A percentile compares a stretch with the other conserved stretches of the same genome.
These are phyloP conservation scores for Drosophila fungiperda DNA, from an alignment of 2,888 invertebrate species.

Conservation along the genomic window DNA sequence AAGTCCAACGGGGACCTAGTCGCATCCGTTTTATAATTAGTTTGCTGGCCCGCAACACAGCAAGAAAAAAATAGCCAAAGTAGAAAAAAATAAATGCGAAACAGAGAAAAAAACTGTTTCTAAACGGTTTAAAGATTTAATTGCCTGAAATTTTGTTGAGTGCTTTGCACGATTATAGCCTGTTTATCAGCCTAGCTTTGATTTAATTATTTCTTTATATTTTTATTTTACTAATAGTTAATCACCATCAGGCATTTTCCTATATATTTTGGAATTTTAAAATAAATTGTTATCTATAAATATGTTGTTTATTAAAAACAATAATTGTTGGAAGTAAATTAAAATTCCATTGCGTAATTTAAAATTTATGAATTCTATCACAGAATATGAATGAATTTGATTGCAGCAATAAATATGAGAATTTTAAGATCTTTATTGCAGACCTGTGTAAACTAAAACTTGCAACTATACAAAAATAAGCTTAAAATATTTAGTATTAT, in stretches of 20 bases:
- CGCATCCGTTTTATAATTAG: slow-evolving; percentile 82
- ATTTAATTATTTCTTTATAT: slow-evolving; percentile 19
- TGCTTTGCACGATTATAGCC: slow-evolving; percentile 59
- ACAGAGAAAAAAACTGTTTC: slow-evolving; percentile 60
- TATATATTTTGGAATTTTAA: background rate
- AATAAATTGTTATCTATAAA: background rate
- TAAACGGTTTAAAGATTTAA: slow-evolving; percentile 81
- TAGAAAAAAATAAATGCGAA: background rate
- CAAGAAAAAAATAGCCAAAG: slow-evolving; percentile 4
- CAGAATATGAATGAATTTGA: background rate
- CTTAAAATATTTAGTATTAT: background rate
- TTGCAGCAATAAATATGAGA: background rate
- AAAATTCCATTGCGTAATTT: background rate
- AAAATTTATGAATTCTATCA: background rate
- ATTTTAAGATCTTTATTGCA: background rate
- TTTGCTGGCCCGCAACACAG: slow-evolving; percentile 50
- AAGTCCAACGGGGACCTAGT: slow-evolving; percentile 35
- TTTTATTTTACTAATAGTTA: background rate
- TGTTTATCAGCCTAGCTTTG: slow-evolving; percentile 34
- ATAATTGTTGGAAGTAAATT: background rate
- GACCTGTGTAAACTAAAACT: background rate
- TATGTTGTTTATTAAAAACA: background rate
- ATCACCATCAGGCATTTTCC: background rate
- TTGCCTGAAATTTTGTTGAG: slow-evolving; percentile 72
- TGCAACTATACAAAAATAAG: background rate